These are phyloP conservation scores for Ostrea denselamellosa DNA, from an alignment of 1,140 invertebrate genomes.

Conservation along the genomic window DNA sequence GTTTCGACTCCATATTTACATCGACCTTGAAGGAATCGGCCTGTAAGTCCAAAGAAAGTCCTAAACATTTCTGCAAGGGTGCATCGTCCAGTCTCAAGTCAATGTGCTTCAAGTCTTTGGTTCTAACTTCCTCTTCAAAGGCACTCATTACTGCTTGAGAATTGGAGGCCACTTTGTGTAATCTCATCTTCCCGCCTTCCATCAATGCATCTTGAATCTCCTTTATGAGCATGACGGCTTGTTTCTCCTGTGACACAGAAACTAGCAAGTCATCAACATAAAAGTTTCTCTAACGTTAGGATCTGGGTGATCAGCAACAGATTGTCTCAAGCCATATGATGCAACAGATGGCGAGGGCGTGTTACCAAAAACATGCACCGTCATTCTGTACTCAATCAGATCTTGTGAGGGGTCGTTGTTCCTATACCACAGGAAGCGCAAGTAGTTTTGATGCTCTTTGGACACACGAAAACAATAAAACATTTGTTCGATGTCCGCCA, in stretches of 20 bases:
- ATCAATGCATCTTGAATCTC: no score
- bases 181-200: no score
- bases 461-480: conserved; percentile 59
- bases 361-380: conserved; percentile 60
- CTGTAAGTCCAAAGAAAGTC: conserved; percentile 51
- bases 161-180: no score
- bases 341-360: not conserved
- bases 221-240: no score
- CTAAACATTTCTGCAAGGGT: conserved; percentile 55
- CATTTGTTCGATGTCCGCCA: conserved; percentile 60
- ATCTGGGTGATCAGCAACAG: no score
- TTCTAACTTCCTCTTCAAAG: not conserved
- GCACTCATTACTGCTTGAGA: no score
- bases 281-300: no score
- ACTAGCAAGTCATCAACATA: no score
- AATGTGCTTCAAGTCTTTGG: conserved; percentile 46
- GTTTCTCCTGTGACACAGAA: no score
- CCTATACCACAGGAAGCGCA: conserved; percentile 55
- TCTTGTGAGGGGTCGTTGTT: conserved; percentile 47
- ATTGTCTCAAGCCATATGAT: no score
- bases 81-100: conserved; percentile 40
- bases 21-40: conserved; percentile 48
- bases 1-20: no score
- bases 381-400: conserved; percentile 58
- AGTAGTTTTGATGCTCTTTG: conserved; percentile 41